phyloP scores from a whole-genome alignment of 2,888 invertebrate species.

The Neelides folsomi region DNA sequence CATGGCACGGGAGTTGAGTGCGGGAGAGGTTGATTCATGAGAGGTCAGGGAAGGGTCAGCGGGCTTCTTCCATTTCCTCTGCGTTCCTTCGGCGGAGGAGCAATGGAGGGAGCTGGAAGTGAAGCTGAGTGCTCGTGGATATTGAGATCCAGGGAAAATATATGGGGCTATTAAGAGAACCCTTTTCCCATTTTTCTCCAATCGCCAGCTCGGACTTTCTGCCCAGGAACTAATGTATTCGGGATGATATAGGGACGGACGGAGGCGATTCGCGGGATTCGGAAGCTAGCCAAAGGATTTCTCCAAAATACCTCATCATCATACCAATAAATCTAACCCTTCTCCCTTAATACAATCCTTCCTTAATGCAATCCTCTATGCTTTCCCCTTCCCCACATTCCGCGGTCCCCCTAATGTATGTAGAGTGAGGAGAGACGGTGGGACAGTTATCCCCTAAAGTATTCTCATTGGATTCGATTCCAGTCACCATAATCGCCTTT shows the following conservation, averaged over 20 bases:
- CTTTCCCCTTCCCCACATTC: background rate
- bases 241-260: background rate
- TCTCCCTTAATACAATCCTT: conserved; percentile 5
- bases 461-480: no score
- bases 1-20: background rate
- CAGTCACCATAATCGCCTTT: no score
- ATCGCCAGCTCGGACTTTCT: conserved; percentile 13
- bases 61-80: conserved; percentile 11
- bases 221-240: conserved; percentile 5
- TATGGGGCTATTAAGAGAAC: conserved; percentile 30
- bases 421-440: no score
- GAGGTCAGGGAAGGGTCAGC: conserved; percentile 30
- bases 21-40: conserved; percentile 31
- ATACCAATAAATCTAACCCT: conserved; percentile 22
- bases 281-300: conserved; percentile 17
- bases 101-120: conserved; percentile 6
- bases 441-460: no score
- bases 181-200: conserved; percentile 29
- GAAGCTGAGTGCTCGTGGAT: background rate
- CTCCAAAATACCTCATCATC: conserved; percentile 28
- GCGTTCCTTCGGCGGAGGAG: conserved; percentile 2
- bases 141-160: conserved; percentile 13
- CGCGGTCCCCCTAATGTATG: no score
- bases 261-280: background rate
- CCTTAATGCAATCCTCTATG: background rate